Evolutionary conservation across 2,113 vertebrate species (phyloP), one percentile per base, ranked within the genome.

Genomic region (Brienomyrus longianalis): DNA sequence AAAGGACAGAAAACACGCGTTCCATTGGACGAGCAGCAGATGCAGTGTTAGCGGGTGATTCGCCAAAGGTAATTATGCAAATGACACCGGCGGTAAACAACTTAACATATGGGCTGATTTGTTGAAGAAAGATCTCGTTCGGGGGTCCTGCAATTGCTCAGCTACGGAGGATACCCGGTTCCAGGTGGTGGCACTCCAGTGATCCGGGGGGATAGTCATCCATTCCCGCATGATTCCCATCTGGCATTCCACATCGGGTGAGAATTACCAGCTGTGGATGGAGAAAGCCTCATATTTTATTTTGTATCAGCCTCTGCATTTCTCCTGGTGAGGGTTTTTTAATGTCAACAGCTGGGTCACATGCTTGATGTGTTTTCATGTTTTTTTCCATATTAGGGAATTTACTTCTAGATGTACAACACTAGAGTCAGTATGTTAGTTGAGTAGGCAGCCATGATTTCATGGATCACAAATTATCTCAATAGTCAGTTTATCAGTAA

Each of bases 31-130:
- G 15, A 80, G 74, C 74, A 80, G 74, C 74, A 80, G 74, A 80
- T 80, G 74, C 43, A 80, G 74, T 43, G 74, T 39, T 80, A 80
- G 74, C 35, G 74, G 74, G 74, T 80, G 74, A 80, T 80, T 80
- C 35, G 35, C 74, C 74, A 80, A 80, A 80, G 74, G 74, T 80
- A 80, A 80, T 80, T 80, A 80, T 80, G 74, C 74, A 80, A 80
- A 80, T 80, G 31, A 80, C 74, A 80, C 74, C 35, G 35, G 74
- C 17, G 31, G 74, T 80, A 80, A 80, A 80, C 74, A 80, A 35
- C 74, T 80, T 80, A 80, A 80, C 74, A 80, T 80, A 80, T 80
- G 74, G 74, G 31, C 35, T 80, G 74, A 80, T 80, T 80, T 80
- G 74, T 43, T 80, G 31, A 80, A 43, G 35, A 80, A 80, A 80